Base-by-base conservation (phyloP, 2,888 invertebrate species). In the Alloscopus bannaensis region DNA sequence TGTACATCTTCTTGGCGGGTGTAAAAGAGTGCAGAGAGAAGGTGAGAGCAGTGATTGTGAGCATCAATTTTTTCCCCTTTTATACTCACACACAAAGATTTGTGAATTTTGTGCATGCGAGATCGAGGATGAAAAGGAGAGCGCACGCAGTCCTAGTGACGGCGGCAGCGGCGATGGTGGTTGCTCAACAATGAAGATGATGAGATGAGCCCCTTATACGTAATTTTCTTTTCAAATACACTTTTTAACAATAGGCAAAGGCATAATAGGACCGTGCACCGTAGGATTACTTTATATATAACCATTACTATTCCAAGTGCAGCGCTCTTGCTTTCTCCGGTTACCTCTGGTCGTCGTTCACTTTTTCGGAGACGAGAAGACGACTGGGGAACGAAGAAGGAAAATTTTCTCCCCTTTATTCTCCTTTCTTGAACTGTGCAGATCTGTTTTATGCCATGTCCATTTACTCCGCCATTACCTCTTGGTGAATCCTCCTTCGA, bases 381-480 rank as follows among this genome's bases (percentile, higher is more conserved):
- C 18, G 45, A 18, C 36, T 8, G 36, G 36, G 13, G 36, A 6
- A 13, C 36, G 36, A 13, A 36, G 36, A 6, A 36, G 36, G 13
- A 36, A 36, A 13, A 24, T 26, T 29, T 59, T 13, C 59, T 59
- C 8, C 18, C n/a, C 59, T 18, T 31, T 59, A 4, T 11, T 28
- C 31, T 13, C 31, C 59, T 31, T 4, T 42, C 45, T 50, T 59
- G 60, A 50, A 76, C 60, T 45, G 60, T 68, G 68, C 50, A 66
- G 52, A 66, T 76, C 68, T 68, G 76, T 62, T 55, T 73, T 52
- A 50, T 52, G 52, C 40, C 71, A 65, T 66, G 75, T 75, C 75
- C 75, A 66, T 75, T 75, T 75, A 75, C 59, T 75, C 45, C 45
- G 52, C 73, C 73, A 73, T 73, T 73, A 75, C 59, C 75, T 65